A percentile compares a stretch with the other conserved stretches of the same genome.
phyloP scores from a whole-genome alignment of 2,797 vertebrate species.

The Nothura maculosa region DNA sequence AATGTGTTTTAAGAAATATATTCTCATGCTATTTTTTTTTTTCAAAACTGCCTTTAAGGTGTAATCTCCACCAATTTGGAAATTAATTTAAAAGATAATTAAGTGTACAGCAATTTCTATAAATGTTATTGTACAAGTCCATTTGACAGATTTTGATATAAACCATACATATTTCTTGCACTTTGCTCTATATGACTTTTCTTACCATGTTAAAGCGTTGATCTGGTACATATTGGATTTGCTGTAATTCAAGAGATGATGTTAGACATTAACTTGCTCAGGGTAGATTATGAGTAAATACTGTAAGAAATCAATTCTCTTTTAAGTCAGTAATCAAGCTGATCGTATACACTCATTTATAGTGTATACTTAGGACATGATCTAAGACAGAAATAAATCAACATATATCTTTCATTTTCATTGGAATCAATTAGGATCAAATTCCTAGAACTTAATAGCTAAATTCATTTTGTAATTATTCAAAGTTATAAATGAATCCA shows the following conservation, averaged over 20 bases:
- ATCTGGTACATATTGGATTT: not conserved
- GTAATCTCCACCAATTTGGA: not conserved
- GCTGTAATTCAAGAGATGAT: not conserved
- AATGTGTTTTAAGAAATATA: not conserved
- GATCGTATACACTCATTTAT: not conserved
- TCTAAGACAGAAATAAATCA: not conserved
- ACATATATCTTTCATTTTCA: not conserved
- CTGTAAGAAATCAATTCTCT: slow-evolving; percentile 12
- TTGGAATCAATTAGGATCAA: not conserved
- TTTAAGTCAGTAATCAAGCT: not conserved
- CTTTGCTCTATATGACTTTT: not conserved
- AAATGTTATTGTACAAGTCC: not conserved
- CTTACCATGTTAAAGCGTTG: not conserved
- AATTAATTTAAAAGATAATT: not conserved
- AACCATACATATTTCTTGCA: not conserved
- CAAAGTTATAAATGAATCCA: not conserved
- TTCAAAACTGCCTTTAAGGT: not conserved
- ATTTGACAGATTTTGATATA: not conserved
- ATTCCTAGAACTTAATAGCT: not conserved
- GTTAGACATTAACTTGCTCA: not conserved
- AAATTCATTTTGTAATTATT: not conserved
- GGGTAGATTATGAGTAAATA: not conserved
- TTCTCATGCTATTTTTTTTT: not conserved
- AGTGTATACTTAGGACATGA: not conserved
- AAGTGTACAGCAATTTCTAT: not conserved